Evolutionary conservation across 2,797 vertebrate genomes (phyloP).

Genomic region (Pseudocheirus occidentalis): DNA sequence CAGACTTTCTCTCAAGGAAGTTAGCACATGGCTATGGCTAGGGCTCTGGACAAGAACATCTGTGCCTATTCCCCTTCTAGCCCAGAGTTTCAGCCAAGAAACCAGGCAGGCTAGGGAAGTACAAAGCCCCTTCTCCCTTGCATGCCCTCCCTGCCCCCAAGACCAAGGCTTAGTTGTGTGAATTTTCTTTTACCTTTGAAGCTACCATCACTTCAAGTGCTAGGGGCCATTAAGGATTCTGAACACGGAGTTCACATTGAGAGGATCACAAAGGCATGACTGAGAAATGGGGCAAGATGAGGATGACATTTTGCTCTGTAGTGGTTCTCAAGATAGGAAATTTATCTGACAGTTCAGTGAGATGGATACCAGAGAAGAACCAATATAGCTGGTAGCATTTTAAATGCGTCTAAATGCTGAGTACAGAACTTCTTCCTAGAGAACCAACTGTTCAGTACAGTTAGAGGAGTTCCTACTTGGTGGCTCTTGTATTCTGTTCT

Average conservation of each 20-base stretch:
- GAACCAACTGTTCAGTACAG: constrained; percentile 21
- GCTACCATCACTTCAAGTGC: constrained; percentile 46
- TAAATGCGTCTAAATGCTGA: not conserved
- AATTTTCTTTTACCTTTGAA: constrained; percentile 59
- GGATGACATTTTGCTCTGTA: not conserved
- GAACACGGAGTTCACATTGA: not conserved
- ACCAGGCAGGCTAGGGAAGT: constrained; percentile 31
- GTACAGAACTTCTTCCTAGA: not conserved
- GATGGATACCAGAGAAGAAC: constrained; percentile 37
- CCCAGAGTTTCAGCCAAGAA: not conserved
- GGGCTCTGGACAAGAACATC: constrained; percentile 34
- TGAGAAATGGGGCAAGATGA: constrained; percentile 23
- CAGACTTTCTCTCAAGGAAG: not conserved
- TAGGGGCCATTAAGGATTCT: constrained; percentile 7
- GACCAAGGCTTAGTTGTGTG: not conserved
- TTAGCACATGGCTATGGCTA: constrained; percentile 3
- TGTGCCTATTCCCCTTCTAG: constrained; percentile 32
- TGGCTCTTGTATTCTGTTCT: not conserved
- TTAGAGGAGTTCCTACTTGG: not conserved
- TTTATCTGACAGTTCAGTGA: constrained; percentile 14
- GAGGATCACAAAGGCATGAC: not conserved
- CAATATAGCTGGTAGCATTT: not conserved
- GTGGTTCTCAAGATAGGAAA: constrained; percentile 40
- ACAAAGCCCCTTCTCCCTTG: constrained; percentile 43
- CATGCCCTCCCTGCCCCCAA: not conserved